These are phyloP conservation scores for Athalia rosae DNA, from an alignment of 2,888 invertebrate genomes.

Conservation along the genomic window DNA sequence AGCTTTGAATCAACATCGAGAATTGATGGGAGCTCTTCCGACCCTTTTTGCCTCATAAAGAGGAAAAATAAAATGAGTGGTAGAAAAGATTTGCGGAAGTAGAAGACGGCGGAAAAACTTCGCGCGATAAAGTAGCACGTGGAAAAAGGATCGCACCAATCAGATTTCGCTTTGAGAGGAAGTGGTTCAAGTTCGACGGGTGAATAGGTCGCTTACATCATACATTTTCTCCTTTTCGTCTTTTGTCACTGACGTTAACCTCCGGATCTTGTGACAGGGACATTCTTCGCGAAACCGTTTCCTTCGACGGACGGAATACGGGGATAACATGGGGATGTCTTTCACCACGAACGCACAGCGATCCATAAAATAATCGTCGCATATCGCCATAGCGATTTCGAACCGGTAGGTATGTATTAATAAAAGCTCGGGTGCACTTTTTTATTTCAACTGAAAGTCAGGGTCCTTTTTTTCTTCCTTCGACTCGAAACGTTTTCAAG, in stretches of 20 bases:
- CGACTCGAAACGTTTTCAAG: no score
- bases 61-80: not conserved
- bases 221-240: conserved; percentile 10
- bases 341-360: no score
- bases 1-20: not conserved
- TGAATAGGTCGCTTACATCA: conserved; percentile 6
- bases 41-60: not conserved
- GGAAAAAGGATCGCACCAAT: not conserved
- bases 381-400: no score
- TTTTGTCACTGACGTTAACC: conserved; percentile 13
- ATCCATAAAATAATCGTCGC: no score
- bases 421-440: no score
- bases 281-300: conserved; percentile 12
- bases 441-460: no score
- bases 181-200: conserved; percentile 32
- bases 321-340: no score
- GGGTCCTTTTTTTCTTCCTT: no score
- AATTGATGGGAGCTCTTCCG: not conserved
- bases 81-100: not conserved
- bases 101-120: not conserved
- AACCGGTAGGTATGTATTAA: no score
- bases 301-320: not conserved
- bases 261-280: conserved; percentile 21
- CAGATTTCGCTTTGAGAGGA: conserved; percentile 17
- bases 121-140: not conserved